Evolutionary conservation across 1,140 invertebrate genomes (phyloP).

Genomic region (Odontomachus brunneus): DNA sequence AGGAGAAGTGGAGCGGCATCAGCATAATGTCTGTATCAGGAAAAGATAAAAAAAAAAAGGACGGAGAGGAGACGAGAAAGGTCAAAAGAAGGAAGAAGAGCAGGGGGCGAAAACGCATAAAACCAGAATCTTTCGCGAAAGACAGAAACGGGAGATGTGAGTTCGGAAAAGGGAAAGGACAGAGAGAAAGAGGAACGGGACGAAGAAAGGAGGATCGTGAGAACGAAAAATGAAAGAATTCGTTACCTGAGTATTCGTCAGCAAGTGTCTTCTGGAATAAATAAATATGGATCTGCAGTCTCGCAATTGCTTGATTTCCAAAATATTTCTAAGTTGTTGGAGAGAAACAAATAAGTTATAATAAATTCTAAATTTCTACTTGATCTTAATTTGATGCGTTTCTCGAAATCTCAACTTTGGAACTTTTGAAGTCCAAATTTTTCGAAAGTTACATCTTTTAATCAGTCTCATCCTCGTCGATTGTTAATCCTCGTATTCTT

Average conservation of each 20-base stretch:
- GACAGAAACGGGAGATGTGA: conserved; percentile 14
- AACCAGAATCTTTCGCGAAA: conserved; percentile 48
- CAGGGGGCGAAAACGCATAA: background rate
- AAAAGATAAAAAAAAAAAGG: conserved; percentile 58
- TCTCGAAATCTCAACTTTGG: background rate
- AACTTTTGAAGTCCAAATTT: background rate
- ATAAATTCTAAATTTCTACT: too few species aligned
- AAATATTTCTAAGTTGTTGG: background rate
- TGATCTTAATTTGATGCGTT: background rate
- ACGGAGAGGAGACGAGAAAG: conserved; percentile 14
- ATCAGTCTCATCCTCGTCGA: background rate
- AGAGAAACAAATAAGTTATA: background rate
- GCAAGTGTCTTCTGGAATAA: background rate
- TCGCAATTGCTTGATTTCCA: background rate
- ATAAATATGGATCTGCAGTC: background rate
- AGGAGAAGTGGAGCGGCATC: background rate
- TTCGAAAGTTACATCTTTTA: background rate
- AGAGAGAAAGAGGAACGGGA: background rate
- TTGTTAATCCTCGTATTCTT: background rate
- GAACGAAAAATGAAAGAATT: conserved; percentile 73
- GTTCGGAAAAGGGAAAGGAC: conserved; percentile 11
- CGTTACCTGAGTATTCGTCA: conserved; percentile 51
- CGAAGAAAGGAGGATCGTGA: background rate
- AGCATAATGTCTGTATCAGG: conserved; percentile 64
- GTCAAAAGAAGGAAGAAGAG: background rate